A percentile compares a stretch with the other conserved stretches of the same genome.
These are phyloP conservation scores for Anthoptus insignis DNA, from an alignment of 2,888 invertebrate species.

Conservation along the genomic window DNA sequence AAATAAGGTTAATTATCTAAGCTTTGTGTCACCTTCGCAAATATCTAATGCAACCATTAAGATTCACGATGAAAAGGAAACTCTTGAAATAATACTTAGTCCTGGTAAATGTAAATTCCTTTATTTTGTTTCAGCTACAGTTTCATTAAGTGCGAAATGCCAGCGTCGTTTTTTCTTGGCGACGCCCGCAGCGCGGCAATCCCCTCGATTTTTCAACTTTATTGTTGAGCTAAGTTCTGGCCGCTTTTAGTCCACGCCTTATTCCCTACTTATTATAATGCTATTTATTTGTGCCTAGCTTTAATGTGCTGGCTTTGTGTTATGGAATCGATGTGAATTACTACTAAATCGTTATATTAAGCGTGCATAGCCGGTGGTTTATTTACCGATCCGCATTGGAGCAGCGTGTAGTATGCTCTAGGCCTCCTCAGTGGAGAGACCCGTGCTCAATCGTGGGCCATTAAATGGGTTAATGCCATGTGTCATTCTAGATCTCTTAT, in stretches of 20 bases:
- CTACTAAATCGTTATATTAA: too few relatives aligned
- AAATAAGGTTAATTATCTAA: conserved; percentile 30
- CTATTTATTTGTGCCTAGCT: conserved; percentile 56
- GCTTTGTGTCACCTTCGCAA: conserved; percentile 55
- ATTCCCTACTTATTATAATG: conserved; percentile 67
- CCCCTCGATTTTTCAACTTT: conserved; percentile 83
- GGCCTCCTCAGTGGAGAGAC: too few relatives aligned
- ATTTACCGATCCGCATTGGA: too few relatives aligned
- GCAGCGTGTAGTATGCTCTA: too few relatives aligned
- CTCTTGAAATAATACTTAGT: conserved; percentile 75
- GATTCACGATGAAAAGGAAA: conserved; percentile 62
- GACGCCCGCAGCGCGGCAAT: conserved; percentile 73
- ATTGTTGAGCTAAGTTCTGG: conserved; percentile 74
- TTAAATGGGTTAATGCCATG: too few relatives aligned
- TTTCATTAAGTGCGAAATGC: conserved; percentile 86
- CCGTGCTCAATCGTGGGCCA: too few relatives aligned
- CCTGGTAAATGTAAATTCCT: conserved; percentile 75
- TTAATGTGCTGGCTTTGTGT: neutral
- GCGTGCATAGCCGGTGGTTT: too few relatives aligned
- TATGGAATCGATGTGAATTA: neutral
- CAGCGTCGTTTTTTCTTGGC: conserved; percentile 76
- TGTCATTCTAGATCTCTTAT: too few relatives aligned
- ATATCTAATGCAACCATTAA: conserved; percentile 70
- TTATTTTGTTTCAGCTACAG: conserved; percentile 82
- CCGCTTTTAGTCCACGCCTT: conserved; percentile 60